Percentiles rank a stretch among this genome's conserved stretches.
Conservation (phyloP, 2,888 invertebrate species). For the Timema podura region DNA sequence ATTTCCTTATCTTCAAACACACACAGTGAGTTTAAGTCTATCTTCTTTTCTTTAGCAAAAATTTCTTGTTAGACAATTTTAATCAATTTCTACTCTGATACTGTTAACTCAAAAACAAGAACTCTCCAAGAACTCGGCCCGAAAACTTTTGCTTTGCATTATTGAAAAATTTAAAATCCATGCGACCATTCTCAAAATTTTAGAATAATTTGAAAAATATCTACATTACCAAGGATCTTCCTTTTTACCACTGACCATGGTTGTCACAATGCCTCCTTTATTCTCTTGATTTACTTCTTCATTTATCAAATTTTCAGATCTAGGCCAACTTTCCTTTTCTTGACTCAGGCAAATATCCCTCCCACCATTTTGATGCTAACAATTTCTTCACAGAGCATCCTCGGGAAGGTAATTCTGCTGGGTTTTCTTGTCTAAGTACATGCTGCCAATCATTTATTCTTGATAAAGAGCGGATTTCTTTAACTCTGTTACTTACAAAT, state of each 20-base stretch:
- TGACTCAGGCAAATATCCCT: too few relatives aligned
- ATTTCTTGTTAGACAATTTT: too few relatives aligned
- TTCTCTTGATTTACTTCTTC: background rate
- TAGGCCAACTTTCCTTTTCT: background rate
- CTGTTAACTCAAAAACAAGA: too few relatives aligned
- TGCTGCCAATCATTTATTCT: conserved; percentile 29
- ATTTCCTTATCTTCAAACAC: too few relatives aligned
- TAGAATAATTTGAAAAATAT: background rate
- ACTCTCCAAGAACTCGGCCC: too few relatives aligned
- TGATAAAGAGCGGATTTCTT: conserved; percentile 23
- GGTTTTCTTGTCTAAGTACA: conserved; percentile 32
- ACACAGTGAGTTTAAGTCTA: too few relatives aligned
- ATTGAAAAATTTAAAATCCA: background rate
- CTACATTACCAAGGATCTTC: background rate
- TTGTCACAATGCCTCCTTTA: too few relatives aligned
- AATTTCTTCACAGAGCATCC: conserved; percentile 24
- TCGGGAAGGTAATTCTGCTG: conserved; percentile 34
- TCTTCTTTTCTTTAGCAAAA: too few relatives aligned
- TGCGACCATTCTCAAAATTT: too few relatives aligned
- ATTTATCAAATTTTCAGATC: background rate
- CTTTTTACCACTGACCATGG: background rate
- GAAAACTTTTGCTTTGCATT: background rate
- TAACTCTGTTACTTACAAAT: conserved; percentile 32
- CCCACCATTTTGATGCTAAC: conserved; percentile 29
- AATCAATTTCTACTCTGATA: too few relatives aligned